These are phyloP conservation scores for Notoglanidium macrostoma DNA, from an alignment of 2,797 vertebrate species.

Conservation along the genomic window DNA sequence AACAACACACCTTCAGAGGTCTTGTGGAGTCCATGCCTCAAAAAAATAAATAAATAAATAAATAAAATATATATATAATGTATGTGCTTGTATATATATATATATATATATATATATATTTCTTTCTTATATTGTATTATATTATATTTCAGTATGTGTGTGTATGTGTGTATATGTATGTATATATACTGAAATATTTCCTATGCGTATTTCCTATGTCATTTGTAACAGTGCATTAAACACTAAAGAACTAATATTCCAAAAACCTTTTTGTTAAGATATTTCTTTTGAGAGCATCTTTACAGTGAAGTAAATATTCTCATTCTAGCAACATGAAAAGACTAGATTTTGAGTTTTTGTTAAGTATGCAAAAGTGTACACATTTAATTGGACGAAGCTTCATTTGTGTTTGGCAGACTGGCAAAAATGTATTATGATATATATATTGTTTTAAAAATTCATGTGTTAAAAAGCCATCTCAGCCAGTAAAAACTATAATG, in stretches of 20 bases:
- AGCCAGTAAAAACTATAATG: background rate
- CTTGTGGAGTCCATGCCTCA: too few relatives aligned
- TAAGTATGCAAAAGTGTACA: background rate
- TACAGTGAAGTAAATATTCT: background rate
- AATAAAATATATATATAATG: too few relatives aligned
- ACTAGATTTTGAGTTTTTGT: background rate
- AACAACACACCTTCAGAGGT: too few relatives aligned
- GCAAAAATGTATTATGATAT: background rate
- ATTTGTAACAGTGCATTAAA: background rate
- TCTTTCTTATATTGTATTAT: too few relatives aligned
- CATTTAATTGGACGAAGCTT: background rate
- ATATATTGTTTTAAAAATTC: background rate
- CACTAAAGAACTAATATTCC: background rate
- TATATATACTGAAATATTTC: too few relatives aligned
- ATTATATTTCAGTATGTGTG: too few relatives aligned
- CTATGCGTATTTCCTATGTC: background rate
- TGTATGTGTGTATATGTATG: too few relatives aligned
- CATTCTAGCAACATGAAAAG: background rate
- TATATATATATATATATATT: too few relatives aligned
- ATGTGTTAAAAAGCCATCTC: background rate
- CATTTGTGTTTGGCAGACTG: background rate
- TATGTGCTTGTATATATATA: too few relatives aligned
- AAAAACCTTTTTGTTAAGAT: background rate
- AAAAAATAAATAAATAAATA: too few relatives aligned
- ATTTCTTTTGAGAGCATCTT: background rate